A percentile compares a stretch with the other conserved stretches of the same genome.
Conservation (phyloP, 2,113 vertebrate species). For the Strigops habroptila region DNA sequence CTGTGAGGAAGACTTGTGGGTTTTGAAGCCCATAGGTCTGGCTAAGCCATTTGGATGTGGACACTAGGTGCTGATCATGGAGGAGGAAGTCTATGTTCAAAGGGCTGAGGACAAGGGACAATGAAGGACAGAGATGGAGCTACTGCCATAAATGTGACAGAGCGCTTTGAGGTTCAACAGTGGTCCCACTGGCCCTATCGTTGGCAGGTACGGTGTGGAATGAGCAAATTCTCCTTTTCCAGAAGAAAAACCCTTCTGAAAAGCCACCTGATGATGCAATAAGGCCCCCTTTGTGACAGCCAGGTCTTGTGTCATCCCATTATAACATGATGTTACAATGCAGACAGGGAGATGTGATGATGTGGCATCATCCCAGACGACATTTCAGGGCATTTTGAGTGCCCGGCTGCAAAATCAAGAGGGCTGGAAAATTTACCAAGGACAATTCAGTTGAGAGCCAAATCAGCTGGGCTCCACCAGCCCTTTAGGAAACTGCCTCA, state of each 20-base stretch:
- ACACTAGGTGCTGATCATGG: neutral
- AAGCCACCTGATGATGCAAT: neutral
- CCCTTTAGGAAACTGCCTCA: neutral
- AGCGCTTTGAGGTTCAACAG: neutral
- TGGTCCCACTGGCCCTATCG: neutral
- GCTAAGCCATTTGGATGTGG: neutral
- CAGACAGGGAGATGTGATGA: neutral
- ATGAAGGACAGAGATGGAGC: neutral
- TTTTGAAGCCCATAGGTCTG: neutral
- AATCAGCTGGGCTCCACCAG: slow-evolving; percentile 11
- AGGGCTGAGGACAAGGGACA: neutral
- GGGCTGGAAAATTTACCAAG: neutral
- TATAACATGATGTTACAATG: neutral
- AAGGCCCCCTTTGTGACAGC: neutral
- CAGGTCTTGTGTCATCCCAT: neutral
- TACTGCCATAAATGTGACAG: neutral
- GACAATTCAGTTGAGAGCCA: neutral
- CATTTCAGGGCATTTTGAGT: neutral
- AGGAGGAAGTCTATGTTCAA: neutral
- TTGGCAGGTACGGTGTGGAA: neutral
- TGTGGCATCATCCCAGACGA: neutral
- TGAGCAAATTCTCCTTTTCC: neutral
- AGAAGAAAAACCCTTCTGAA: neutral
- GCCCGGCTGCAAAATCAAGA: neutral
- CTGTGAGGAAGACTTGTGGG: neutral